These are phyloP conservation scores for Puffinus mauretanicus DNA, from an alignment of 2,113 vertebrate species.

Conservation along the genomic window DNA sequence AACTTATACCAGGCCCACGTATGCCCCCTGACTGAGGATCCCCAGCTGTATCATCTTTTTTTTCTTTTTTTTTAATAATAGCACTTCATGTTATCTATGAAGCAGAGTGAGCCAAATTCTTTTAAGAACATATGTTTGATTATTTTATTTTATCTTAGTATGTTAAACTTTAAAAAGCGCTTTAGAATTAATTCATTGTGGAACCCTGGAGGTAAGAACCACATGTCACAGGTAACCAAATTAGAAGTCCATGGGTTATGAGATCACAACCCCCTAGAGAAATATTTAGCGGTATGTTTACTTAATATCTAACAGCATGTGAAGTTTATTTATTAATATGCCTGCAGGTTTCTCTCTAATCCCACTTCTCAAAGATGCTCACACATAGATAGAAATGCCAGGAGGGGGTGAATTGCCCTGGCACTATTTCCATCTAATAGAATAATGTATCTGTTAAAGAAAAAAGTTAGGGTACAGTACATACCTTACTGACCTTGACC, in stretches of 20 bases:
- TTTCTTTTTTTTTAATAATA: not conserved
- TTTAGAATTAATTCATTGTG: constrained; percentile 71
- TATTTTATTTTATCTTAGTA: not conserved
- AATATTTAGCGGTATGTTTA: constrained; percentile 80
- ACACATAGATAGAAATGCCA: constrained; percentile 66
- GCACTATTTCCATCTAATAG: constrained; percentile 66
- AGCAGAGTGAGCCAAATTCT: not conserved
- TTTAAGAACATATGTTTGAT: not conserved
- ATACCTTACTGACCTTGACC: constrained; percentile 50
- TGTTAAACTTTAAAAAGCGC: constrained; percentile 45
- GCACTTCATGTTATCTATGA: not conserved
- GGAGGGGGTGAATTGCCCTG: constrained; percentile 72
- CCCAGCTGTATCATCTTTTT: not conserved
- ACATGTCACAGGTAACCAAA: constrained; percentile 77
- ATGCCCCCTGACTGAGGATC: not conserved
- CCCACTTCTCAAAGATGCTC: constrained; percentile 76
- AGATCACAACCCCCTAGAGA: constrained; percentile 74
- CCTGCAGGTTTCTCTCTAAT: constrained; percentile 82
- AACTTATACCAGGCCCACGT: not conserved
- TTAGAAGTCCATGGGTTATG: constrained; percentile 79
- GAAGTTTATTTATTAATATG: constrained; percentile 85
- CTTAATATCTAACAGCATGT: constrained; percentile 84
- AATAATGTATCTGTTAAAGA: constrained; percentile 62
- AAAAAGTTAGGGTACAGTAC: constrained; percentile 39
- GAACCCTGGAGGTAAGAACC: constrained; percentile 44